Evolutionary conservation across 2,113 vertebrate species (phyloP).

Genomic region (Heloderma charlesbogerti): DNA sequence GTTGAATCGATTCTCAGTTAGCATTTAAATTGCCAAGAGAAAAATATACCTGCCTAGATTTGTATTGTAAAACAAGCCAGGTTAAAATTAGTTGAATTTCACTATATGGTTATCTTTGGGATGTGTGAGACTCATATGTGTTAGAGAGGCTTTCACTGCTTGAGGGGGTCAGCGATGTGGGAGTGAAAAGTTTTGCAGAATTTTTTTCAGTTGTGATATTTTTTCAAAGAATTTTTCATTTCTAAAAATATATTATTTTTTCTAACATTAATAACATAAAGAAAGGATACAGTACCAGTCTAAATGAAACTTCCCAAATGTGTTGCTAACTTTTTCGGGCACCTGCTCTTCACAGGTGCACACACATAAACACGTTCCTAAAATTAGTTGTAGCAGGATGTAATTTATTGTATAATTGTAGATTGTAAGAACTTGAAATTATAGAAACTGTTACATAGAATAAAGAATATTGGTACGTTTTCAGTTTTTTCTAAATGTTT

Average conservation of each 20-base stretch:
- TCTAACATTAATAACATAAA: not conserved
- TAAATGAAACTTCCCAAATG: not conserved
- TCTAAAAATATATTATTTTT: not conserved
- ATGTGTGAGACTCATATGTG: not conserved
- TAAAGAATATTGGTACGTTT: too few species aligned
- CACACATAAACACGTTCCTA: not conserved
- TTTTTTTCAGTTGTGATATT: not conserved
- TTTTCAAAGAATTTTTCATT: not conserved
- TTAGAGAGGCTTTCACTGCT: not conserved
- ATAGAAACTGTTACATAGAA: not conserved
- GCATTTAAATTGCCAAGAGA: not conserved
- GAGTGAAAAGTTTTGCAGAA: not conserved
- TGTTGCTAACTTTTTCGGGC: not conserved
- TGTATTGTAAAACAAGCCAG: not conserved
- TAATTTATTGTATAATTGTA: not conserved
- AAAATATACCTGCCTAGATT: not conserved
- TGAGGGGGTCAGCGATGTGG: not conserved
- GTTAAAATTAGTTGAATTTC: conserved; percentile 1
- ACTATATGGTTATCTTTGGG: not conserved
- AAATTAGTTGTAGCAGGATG: not conserved
- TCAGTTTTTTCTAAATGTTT: too few species aligned
- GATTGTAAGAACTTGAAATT: not conserved
- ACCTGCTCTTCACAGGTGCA: not conserved
- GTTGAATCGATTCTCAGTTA: not conserved
- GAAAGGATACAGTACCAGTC: not conserved